Evolutionary conservation across 2,113 vertebrate species (phyloP), one percentile per base, ranked within the genome.

Genomic region (Phyllostomus hastatus): DNA sequence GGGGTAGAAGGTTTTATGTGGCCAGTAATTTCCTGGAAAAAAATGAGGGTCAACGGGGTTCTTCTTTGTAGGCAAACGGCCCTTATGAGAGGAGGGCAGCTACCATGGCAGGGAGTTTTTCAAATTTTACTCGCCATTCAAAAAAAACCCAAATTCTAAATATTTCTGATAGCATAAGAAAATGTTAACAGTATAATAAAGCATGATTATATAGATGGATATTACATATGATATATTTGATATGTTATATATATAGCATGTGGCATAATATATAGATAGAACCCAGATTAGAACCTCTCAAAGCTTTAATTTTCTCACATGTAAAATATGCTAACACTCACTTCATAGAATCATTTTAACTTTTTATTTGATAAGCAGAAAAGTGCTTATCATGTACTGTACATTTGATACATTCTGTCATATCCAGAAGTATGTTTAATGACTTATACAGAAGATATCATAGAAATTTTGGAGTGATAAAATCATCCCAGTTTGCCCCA

Each of bases 121-220:
- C 15, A 76, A 52, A n/a, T 72, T 72, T 31, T 59, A 67, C 2
- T 80, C 41, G 9, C 2, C 12, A 59, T 50, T 84, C 3, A 33
- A 52, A 90, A 90, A 61, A 20, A 1, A 50, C 4, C 31, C 46
- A 73, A 61, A 41, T 84, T n/a, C 19, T 48, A 64, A 78, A 79
- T 59, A 43, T 73, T 48, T 57, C 33, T 59, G 10, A 79, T 80
- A 20, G 35, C 43, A 35, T 33, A 88, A 43, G 54, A 88, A 54
- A 88, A 43, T 89, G 33, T 35, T 88, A 93, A 54, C 67, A 67
- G 31, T 76, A 41, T 20, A 88, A 83, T 57, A 73, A 84, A 79
- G 3, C 1, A n/a, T 54, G 12, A 10, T 66, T 70, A 28, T 28
- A 48, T 46, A 85, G 33, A 10, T 46, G 35, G 6, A 64, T 54